These are phyloP conservation scores for Pyrocephalus nanus DNA, from an alignment of 2,797 vertebrate species.

Conservation along the genomic window DNA sequence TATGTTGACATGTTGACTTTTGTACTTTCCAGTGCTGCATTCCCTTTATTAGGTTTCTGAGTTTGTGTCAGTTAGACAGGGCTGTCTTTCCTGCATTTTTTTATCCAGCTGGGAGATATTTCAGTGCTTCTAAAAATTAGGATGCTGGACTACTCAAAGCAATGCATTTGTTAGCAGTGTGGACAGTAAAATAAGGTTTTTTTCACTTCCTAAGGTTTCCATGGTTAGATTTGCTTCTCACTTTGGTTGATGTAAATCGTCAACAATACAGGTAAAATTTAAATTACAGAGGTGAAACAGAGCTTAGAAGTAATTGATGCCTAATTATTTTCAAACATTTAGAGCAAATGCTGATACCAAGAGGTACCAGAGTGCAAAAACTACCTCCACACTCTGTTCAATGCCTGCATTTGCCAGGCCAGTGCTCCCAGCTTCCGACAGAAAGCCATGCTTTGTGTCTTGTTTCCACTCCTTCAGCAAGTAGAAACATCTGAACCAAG, in stretches of 20 bases:
- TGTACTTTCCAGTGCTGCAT: background rate
- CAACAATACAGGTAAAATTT: background rate
- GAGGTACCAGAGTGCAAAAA: background rate
- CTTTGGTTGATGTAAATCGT: background rate
- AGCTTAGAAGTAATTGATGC: background rate
- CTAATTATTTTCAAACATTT: background rate
- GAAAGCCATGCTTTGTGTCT: background rate
- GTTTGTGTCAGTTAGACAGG: background rate
- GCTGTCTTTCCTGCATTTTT: background rate
- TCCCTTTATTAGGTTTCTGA: constrained; percentile 44
- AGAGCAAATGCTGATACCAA: background rate
- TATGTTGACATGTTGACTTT: constrained; percentile 52
- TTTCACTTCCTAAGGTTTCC: background rate
- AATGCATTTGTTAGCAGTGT: background rate
- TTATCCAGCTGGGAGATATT: background rate
- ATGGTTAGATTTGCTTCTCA: background rate
- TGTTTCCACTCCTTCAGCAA: background rate
- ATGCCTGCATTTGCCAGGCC: background rate
- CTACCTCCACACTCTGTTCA: background rate
- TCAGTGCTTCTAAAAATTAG: background rate
- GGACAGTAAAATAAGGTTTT: background rate
- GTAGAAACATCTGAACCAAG: background rate
- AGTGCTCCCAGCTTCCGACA: background rate
- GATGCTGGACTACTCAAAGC: background rate
- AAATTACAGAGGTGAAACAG: background rate